phyloP scores from a whole-genome alignment of 1,140 invertebrate species.

The Chrysomallon squamiferum region DNA sequence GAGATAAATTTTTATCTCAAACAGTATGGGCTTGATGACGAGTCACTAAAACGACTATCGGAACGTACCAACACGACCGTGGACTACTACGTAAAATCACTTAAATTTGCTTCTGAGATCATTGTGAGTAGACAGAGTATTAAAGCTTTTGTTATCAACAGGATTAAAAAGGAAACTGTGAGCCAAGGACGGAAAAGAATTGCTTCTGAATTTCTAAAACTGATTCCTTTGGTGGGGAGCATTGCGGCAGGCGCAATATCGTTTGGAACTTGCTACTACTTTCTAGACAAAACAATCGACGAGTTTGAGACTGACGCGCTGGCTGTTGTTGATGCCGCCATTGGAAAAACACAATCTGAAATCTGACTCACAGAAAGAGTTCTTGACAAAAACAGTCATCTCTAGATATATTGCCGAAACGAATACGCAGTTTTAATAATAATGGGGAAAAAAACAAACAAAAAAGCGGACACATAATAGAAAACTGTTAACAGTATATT shows the following conservation, averaged over 20 bases:
- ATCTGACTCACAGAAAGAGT: no score
- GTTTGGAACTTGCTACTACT: background rate
- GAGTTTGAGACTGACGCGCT: constrained; percentile 1
- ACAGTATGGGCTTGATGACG: constrained; percentile 18
- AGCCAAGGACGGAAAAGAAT: background rate
- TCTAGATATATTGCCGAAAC: no score
- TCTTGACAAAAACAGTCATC: no score
- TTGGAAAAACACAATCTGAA: background rate
- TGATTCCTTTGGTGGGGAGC: background rate
- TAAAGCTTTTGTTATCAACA: background rate
- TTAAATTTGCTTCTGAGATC: background rate
- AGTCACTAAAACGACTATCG: background rate
- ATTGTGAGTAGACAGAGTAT: background rate
- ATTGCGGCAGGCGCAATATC: no score
- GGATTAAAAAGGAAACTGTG: background rate
- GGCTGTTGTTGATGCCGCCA: background rate
- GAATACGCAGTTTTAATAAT: no score
- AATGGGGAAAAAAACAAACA: no score
- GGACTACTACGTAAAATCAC: background rate
- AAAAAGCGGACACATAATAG: no score
- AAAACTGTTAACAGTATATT: no score
- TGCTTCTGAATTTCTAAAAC: background rate
- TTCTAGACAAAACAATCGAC: background rate
- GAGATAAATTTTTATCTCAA: constrained; percentile 13
- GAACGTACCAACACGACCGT: background rate